Evolutionary conservation across 2,113 vertebrate genomes (phyloP), one percentile per base, ranked within the genome.

Genomic region (Coryphaenoides rupestris): DNA sequence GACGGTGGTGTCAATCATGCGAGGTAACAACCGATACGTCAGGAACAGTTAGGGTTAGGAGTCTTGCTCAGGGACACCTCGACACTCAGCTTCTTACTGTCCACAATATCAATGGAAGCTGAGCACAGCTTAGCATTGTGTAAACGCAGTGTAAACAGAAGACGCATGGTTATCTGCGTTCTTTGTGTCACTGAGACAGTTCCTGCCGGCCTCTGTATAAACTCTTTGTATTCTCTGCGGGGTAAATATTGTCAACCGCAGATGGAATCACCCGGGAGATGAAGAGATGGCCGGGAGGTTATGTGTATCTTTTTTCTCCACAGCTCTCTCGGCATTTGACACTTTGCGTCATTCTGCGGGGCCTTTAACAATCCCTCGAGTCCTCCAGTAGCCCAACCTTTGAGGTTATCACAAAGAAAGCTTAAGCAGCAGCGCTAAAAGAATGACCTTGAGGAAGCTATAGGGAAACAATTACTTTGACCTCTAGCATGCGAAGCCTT

Each of bases 161-260:
- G 58, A 66, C 58, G 33, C 3, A 0, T 26, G 66, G 53, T 52
- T 66, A 53, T 19, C 60, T 71, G 24, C 40, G 22, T 28, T 45
- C 21, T 60, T 73, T 58, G 5, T 61, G 65, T 40, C 21, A 21
- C 1, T 21, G 46, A 75, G 58, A 53, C 82, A 75, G 58, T 53
- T 5, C 0, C 19, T 6, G 52, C 62, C 50, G 4, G 22, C 26
- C 57, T 23, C 21, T 55, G 23, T 65, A 10, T 17, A 52, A 23
- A 49, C 19, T n/a, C 40, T 72, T 63, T 63, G 65, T 76, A 74
- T 65, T 63, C 54, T 62, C 40, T 49, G n/a, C n/a, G 3, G 26
- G 23, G 47, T 72, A 70, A 79, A 84, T 76, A 68, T 68, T 75
- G 68, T 79, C 78, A 81, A 75, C 69, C 76, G 76, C 56, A 76